Base-by-base conservation (phyloP, 2,113 vertebrate genomes). In the Syrrhaptes paradoxus region DNA sequence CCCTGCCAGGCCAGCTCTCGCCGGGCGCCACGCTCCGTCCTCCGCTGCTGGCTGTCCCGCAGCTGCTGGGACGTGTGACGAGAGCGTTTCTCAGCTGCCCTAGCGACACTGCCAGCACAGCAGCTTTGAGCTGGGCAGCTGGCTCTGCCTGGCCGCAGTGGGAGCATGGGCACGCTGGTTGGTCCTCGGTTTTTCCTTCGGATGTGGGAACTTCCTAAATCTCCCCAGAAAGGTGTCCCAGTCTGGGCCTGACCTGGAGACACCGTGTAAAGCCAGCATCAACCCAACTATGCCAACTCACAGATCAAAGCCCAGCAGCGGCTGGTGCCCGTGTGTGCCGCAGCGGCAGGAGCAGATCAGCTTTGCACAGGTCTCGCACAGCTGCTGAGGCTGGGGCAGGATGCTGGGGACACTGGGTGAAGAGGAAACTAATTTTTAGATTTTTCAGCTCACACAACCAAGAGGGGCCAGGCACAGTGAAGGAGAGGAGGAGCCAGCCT, bases 381-480 rank as follows among this genome's bases (percentile, higher is more conserved):
- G 58, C 85, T 85, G 57, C 46, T 11, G 34, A 66, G 66, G 17
- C 57, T 82, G 57, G 22, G 13, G 17, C n/a, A 66, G n/a, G 49
- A 34, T 20, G n/a, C 58, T 48, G 70, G 28, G 49, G 59, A 83
- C 16, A 11, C 7, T 15, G 13, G 3, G 4, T 1, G 1, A 67
- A 87, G 25, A 77, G 48, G 17, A 80, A 95, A 74, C 28, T 36
- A 5, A 70, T 66, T 57, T 7, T 17, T 13, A 62, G 55, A 10
- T 55, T 81, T 88, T 94, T 74, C 24, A 90, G 49, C 29, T 90
- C 21, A 14, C 5, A 8, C 43, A 57, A 77, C 51, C 71, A 57
- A 82, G 46, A 79, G 25, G 26, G 21, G 24, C 28, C 0, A 0
- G 36, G 55, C 0, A 0, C 29, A 61, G 28, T 1, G 3, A 52